Evolutionary conservation across 2,888 invertebrate species (phyloP).

Genomic region (Liopterus haemorrhoidalis): DNA sequence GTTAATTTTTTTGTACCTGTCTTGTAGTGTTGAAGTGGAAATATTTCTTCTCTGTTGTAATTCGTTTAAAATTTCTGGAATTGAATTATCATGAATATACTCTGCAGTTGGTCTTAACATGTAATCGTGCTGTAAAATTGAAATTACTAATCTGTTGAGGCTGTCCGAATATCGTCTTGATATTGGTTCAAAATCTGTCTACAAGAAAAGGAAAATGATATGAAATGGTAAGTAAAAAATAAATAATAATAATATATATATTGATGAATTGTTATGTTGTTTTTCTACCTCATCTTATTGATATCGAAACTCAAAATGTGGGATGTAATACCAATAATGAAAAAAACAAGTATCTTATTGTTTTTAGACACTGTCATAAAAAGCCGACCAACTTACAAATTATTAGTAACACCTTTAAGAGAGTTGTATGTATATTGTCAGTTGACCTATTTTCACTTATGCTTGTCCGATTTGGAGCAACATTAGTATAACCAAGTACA

Average conservation of each 20-base stretch:
- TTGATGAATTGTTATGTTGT: neutral
- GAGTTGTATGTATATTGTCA: no score
- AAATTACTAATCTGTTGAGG: slow-evolving; percentile 55
- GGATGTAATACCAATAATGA: no score
- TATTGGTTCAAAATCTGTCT: slow-evolving; percentile 63
- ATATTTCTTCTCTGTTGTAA: slow-evolving; percentile 32
- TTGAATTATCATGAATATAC: slow-evolving; percentile 51
- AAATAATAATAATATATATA: no score
- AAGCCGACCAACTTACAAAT: no score
- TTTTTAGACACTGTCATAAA: no score
- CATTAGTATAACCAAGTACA: no score
- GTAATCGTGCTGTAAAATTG: slow-evolving; percentile 59
- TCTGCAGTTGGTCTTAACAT: slow-evolving; percentile 56
- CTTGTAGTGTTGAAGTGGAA: slow-evolving; percentile 11
- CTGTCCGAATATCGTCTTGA: slow-evolving; percentile 59
- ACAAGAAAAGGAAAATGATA: no score
- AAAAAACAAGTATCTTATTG: no score
- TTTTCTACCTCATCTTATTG: neutral
- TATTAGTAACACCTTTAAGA: no score
- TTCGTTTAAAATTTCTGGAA: slow-evolving; percentile 48
- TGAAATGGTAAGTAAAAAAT: no score
- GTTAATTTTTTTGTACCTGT: slow-evolving; percentile 6
- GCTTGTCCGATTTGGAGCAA: no score
- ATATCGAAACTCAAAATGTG: neutral
- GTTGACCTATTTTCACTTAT: no score